These are phyloP conservation scores for Pongo pygmaeus DNA, from an alignment of 2,113 vertebrate species.

Conservation along the genomic window DNA sequence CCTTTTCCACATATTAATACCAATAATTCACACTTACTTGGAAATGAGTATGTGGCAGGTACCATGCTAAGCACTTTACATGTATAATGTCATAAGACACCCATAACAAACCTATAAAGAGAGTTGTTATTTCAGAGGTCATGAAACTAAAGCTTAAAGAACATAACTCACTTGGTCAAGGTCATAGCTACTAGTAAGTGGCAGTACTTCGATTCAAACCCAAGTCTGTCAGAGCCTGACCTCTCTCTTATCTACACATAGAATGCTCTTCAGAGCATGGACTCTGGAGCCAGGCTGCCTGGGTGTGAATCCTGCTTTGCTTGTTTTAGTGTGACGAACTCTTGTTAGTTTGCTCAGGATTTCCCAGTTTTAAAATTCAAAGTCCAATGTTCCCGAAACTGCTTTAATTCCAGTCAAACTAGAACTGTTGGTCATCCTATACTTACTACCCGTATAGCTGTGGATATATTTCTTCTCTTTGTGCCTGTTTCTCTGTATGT, in stretches of 20 bases:
- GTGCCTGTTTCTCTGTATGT: neutral
- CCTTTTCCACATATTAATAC: neutral
- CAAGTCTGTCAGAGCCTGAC: neutral
- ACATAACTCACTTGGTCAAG: neutral
- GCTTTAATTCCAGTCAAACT: neutral
- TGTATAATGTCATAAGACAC: neutral
- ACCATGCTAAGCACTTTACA: neutral
- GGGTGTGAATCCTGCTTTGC: neutral
- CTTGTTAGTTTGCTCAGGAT: neutral
- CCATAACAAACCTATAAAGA: neutral
- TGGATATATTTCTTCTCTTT: neutral
- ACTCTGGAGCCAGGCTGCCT: neutral
- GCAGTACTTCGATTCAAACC: neutral
- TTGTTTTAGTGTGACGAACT: neutral
- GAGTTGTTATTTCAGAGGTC: neutral
- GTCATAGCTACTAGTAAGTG: neutral
- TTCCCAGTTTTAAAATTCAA: neutral
- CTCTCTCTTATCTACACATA: neutral
- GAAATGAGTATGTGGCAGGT: neutral
- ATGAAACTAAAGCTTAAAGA: neutral
- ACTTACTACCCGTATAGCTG: neutral
- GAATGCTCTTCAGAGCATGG: fast-evolving
- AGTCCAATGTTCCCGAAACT: neutral
- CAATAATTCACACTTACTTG: neutral
- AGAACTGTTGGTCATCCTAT: neutral